phyloP scores from a whole-genome alignment of 2,113 vertebrate genomes.

The Megatriorchis doriae region DNA sequence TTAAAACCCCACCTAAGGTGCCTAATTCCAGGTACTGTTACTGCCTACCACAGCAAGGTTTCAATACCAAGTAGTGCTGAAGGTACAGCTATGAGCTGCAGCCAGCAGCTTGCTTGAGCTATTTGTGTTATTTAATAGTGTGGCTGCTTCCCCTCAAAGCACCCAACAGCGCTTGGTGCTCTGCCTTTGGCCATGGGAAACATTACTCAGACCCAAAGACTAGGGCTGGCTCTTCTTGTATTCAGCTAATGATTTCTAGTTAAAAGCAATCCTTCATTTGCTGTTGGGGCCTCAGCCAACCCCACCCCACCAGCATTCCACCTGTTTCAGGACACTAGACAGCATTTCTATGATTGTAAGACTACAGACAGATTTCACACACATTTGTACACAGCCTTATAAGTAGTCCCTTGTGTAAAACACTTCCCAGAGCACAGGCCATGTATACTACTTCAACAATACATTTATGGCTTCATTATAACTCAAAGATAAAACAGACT shows the following conservation, averaged over 20 bases:
- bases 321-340: accelerated
- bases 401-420: neutral
- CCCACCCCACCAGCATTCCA: no score
- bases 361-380: neutral
- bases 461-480: neutral
- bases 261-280: neutral
- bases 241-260: accelerated
- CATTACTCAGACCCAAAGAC: accelerated
- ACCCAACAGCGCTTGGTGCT: accelerated
- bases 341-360: neutral
- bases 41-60: neutral
- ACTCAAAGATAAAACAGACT: neutral
- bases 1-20: no score
- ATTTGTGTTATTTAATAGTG: accelerated
- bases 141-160: neutral
- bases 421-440: neutral
- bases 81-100: no score
- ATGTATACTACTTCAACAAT: neutral
- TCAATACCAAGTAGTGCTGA: accelerated
- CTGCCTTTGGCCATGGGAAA: neutral
- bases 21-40: no score
- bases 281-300: neutral
- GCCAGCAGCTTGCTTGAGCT: neutral
- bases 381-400: neutral
- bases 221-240: neutral